Evolutionary conservation across 37 sponge, comb jelly and placozoan species (phyloP).

Genomic region (Eunapius fragilis): DNA sequence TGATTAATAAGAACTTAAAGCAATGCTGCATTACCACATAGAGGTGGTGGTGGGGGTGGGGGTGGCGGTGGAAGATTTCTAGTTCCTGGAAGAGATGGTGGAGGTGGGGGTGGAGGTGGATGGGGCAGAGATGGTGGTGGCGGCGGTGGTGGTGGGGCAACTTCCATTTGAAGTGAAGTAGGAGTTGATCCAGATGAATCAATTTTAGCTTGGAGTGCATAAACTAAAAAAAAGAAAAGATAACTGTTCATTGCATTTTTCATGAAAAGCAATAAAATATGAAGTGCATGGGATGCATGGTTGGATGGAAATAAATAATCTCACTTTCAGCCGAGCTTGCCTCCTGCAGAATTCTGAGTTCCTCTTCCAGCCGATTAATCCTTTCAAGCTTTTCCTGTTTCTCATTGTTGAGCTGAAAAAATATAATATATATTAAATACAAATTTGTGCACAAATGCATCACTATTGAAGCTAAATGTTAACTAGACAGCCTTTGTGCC

Average conservation of each 20-base stretch:
- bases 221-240: constrained; percentile 26
- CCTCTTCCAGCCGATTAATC: constrained; percentile 11
- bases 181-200: neutral
- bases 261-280: no score
- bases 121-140: constrained; percentile 43
- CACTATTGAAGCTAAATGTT: no score
- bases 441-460: no score
- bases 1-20: no score
- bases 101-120: constrained; percentile 21
- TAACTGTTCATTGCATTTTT: neutral
- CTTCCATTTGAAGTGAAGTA: neutral
- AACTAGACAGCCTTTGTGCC: no score
- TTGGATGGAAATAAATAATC: no score
- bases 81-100: constrained; percentile 5
- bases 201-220: constrained; percentile 43
- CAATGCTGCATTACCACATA: neutral
- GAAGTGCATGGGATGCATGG: no score
- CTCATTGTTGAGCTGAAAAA: constrained; percentile 11
- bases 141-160: constrained; percentile 39
- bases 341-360: constrained; percentile 32
- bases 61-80: constrained; percentile 22
- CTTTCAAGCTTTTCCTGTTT: constrained; percentile 17
- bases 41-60: constrained; percentile 63
- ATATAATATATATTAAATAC: no score
- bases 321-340: neutral